phyloP scores from a whole-genome alignment of 2,888 invertebrate genomes.

The Drosophila diplacantha region DNA sequence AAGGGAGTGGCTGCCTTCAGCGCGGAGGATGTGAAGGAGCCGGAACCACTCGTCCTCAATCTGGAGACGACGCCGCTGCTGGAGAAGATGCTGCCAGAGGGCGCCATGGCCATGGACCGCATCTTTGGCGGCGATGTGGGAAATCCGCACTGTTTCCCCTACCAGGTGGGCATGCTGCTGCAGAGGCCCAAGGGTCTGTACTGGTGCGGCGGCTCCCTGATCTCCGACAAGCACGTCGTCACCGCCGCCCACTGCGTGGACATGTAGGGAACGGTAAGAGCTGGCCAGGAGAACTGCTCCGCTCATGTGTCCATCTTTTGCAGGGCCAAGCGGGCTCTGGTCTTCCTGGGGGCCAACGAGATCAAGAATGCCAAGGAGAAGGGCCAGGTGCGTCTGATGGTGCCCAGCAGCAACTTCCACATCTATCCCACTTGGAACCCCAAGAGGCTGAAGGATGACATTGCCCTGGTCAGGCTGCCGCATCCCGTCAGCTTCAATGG shows the following conservation, averaged over 20 bases:
- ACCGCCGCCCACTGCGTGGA: constrained; percentile 77
- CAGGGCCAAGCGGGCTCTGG: constrained; percentile 74
- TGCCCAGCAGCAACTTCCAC: constrained; percentile 70
- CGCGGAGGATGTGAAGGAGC: constrained; percentile 42
- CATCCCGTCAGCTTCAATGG: constrained; percentile 73
- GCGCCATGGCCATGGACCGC: constrained; percentile 75
- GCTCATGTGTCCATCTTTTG: constrained; percentile 5
- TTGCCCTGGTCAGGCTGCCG: constrained; percentile 74
- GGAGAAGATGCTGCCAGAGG: constrained; percentile 68
- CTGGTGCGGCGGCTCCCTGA: constrained; percentile 76
- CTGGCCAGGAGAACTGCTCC: neutral
- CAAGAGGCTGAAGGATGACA: constrained; percentile 74
- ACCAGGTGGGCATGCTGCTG: constrained; percentile 75
- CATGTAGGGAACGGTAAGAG: constrained; percentile 58
- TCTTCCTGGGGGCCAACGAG: constrained; percentile 76
- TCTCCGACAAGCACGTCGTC: constrained; percentile 74
- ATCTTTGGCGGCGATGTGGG: constrained; percentile 76
- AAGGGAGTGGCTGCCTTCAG: constrained; percentile 10
- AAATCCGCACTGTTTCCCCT: constrained; percentile 72
- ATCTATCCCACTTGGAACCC: constrained; percentile 77
- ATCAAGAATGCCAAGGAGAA: constrained; percentile 75
- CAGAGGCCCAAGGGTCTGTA: constrained; percentile 74
- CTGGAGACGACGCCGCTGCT: constrained; percentile 72
- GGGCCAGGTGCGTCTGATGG: constrained; percentile 77
- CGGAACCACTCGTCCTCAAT: constrained; percentile 69